Evolutionary conservation across 1,140 invertebrate species (phyloP).

Genomic region (Sinella curviseta): DNA sequence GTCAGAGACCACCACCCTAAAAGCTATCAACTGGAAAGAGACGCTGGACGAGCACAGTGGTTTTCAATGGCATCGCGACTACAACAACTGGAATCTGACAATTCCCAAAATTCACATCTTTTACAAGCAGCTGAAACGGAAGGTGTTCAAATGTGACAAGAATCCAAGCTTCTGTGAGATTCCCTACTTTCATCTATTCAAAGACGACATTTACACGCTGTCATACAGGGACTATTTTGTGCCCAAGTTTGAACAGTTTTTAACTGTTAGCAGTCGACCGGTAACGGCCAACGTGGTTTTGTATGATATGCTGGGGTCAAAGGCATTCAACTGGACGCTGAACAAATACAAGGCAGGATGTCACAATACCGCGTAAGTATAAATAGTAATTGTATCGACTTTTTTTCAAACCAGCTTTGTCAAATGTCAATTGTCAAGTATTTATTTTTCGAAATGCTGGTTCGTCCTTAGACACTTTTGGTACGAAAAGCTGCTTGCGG

Average conservation of each 20-base stretch:
- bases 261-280: slow-evolving; percentile 28
- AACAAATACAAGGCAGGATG: slow-evolving; percentile 23
- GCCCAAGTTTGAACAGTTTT: slow-evolving; percentile 44
- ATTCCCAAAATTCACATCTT: neutral
- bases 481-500: neutral
- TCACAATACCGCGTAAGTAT: slow-evolving; percentile 28
- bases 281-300: slow-evolving; percentile 44
- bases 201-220: slow-evolving; percentile 30
- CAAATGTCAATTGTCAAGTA: no score
- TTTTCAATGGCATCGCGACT: neutral
- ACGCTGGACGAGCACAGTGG: neutral
- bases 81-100: neutral
- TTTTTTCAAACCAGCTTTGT: slow-evolving; percentile 7
- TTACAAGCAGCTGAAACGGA: neutral
- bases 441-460: no score
- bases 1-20: slow-evolving; percentile 19
- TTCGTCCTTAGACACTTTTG: neutral
- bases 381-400: neutral
- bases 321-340: neutral
- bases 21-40: neutral
- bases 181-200: slow-evolving; percentile 27
- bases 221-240: slow-evolving; percentile 28
- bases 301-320: slow-evolving; percentile 37
- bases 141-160: no score
- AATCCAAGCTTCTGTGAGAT: neutral